Evolutionary conservation across 2,113 vertebrate species (phyloP), one percentile per base, ranked within the genome.

Genomic region (Coregonus clupeaformis): DNA sequence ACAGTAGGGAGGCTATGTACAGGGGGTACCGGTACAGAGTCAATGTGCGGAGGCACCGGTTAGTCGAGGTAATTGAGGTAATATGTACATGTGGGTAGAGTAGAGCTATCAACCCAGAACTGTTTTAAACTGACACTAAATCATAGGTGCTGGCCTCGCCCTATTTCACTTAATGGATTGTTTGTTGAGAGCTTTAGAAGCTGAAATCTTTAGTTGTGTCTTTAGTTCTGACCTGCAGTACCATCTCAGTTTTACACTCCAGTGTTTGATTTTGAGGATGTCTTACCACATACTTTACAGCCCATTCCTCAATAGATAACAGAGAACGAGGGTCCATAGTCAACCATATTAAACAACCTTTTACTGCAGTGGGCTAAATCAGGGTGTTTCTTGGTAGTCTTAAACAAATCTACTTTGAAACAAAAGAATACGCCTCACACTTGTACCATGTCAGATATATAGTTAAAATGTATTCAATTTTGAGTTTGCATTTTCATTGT

Each of bases 271-370:
- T 65, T 29, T 65, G 27, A n/a, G 20, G 60, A 12, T n/a, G 2
- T 7, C 6, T 11, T 29, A 12, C 25, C 25, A 22, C 20, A 22
- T 3, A 3, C 24, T 11, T 29, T 27, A 59, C 13, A 59, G 27
- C 27, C 27, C 27, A 1, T 25, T 29, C 12, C 25, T 24, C 22
- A 22, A 25, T 64, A 64, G 62, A 24, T 9, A 64, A 29, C 16
- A 25, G 13, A 13, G 57, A 70, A 66, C 64, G 49, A 81, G 80
- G 77, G 85, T 73, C 82, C 74, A 73, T 71, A 72, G 75, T 88
- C 78, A 75, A 1, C 52, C 52, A 68, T 78, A 76, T 3, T 49
- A 78, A 75, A 80, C 27, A 27, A 27, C 27, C 27, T 27, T 27
- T 27, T 27, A 27, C 27, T 27, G 27, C 27, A 27, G 27, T 27